Evolutionary conservation across 2,797 vertebrate genomes (phyloP), one percentile per base, ranked within the genome.

Genomic region (Pteronotus mesoamericanus): DNA sequence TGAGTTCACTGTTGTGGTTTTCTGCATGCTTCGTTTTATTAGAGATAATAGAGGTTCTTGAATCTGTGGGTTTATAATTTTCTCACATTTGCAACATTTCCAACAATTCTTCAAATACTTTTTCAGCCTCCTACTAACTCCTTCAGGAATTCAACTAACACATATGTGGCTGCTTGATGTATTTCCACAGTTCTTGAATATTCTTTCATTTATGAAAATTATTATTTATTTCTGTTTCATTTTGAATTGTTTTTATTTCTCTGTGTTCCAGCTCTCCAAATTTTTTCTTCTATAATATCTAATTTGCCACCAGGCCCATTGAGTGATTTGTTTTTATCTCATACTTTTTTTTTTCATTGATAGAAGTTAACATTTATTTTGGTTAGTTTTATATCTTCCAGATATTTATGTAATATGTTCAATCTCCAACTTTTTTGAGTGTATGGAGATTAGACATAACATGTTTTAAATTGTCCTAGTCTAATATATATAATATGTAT

Each of bases 311-410:
- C 16, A 66, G 16, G 34, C 18, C 6, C 26, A 55, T 42, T 22
- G 10, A 21, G 42, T 55, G 1, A 53, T 2, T 66, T 77, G 51
- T 66, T 39, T 69, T 69, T 44, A 53, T 37, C 16, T 78, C 42
- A 72, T 5, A 37, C 6, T 32, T 78, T 57, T 4, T 74, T 10
- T 82, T 74, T 89, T 80, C 18, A 84, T 64, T 79, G 85, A 18
- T 74, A 24, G n/a, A 85, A 74, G 34, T 80, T 85, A 74, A 74
- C 68, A 44, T 71, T 92, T 89, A 74, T 91, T 94, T 89, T 26
- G 51, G 46, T 72, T 46, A 42, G 26, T 84, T 94, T 79, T 44
- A 29, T 66, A 22, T 74, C 11, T 72, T 72, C 44, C 37, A 94
- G 44, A 51, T 84, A 29, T n/a, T 64, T 51, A 53, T 26, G 90